Evolutionary conservation across 2,888 invertebrate genomes (phyloP).

Genomic region (Lithophane leautieri): DNA sequence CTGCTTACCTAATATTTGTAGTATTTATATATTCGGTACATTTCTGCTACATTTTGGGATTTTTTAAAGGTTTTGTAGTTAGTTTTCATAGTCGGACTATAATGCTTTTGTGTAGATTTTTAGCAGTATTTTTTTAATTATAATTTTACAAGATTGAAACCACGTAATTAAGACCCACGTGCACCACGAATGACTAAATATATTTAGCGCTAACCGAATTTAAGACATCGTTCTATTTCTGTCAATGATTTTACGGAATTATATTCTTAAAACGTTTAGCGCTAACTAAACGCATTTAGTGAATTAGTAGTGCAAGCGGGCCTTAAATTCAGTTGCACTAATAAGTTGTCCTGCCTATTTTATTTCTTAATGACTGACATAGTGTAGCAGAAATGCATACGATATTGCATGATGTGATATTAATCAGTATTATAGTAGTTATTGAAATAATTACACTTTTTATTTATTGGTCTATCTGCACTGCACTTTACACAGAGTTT

Average conservation of each 20-base stretch:
- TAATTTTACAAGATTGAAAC: neutral
- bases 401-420: conserved; percentile 57
- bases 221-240: neutral
- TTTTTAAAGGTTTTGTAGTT: neutral
- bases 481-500: conserved; percentile 69
- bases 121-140: neutral
- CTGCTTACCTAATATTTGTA: conserved; percentile 79
- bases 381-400: conserved; percentile 60
- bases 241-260: neutral
- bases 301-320: neutral
- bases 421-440: conserved; percentile 60
- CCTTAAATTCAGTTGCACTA: neutral
- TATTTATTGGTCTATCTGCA: conserved; percentile 64
- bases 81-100: neutral
- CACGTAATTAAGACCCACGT: neutral
- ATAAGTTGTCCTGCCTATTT: conserved; percentile 3
- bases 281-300: neutral
- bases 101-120: conserved; percentile 2
- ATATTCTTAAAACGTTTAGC: neutral
- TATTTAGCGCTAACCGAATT: neutral
- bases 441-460: conserved; percentile 41
- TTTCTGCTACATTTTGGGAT: conserved; percentile 66
- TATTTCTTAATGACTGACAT: conserved; percentile 13
- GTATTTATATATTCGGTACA: conserved; percentile 66
- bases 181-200: neutral